Evolutionary conservation across 2,888 invertebrate species (phyloP).

Genomic region (Pheosia gnoma): DNA sequence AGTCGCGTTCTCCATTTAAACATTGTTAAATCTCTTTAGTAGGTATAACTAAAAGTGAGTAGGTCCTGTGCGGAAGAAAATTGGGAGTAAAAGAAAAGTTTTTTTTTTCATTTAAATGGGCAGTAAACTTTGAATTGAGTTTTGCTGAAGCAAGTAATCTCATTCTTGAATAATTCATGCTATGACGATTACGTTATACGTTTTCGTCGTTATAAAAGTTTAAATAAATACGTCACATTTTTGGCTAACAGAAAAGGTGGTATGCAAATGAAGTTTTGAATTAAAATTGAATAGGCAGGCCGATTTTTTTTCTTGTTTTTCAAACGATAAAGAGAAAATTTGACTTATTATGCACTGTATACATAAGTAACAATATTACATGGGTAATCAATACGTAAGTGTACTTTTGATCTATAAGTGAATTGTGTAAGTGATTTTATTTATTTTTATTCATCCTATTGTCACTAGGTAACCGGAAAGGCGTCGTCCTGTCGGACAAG

Average conservation of each 20-base stretch:
- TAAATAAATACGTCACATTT: not conserved
- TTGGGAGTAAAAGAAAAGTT: conserved; percentile 36
- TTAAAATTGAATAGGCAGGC: not conserved
- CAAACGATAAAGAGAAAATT: no score
- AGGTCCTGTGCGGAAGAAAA: conserved; percentile 54
- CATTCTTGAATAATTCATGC: conserved; percentile 57
- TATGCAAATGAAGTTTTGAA: conserved; percentile 2
- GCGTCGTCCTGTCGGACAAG: no score
- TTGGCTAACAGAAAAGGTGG: not conserved
- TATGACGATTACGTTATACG: conserved; percentile 43
- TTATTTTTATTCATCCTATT: no score
- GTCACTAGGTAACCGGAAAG: no score
- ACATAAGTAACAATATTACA: no score
- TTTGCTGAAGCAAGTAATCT: conserved; percentile 62
- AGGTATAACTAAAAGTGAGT: conserved; percentile 50
- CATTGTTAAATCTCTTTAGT: conserved; percentile 65
- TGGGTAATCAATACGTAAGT: no score
- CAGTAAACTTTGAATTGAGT: conserved; percentile 66
- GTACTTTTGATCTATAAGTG: no score
- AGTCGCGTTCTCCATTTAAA: conserved; percentile 45
- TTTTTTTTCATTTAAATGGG: conserved; percentile 64
- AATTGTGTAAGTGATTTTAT: no score
- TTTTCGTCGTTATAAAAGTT: conserved; percentile 27
- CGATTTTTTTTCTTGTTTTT: no score
- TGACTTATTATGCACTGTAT: no score